A percentile compares a stretch with the other conserved stretches of the same genome.
These are phyloP conservation scores for Campoletis raptor DNA, from an alignment of 2,888 invertebrate genomes.

Conservation along the genomic window DNA sequence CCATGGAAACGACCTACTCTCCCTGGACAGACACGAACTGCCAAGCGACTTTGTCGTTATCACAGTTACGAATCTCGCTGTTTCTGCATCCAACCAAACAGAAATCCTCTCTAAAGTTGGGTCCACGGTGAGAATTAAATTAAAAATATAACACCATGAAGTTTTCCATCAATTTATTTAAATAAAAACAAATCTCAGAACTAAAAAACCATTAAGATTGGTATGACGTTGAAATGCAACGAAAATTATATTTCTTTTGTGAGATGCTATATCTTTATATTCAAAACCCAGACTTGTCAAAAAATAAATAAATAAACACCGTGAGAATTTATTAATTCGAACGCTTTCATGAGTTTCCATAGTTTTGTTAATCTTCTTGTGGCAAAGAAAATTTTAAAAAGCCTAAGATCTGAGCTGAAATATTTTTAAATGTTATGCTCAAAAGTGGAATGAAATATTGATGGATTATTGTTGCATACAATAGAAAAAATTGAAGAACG, in stretches of 20 bases:
- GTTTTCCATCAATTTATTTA: neutral
- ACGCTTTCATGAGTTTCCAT: neutral
- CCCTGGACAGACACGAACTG: conserved; percentile 81
- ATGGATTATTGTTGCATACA: no score
- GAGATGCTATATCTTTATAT: no score
- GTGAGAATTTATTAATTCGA: no score
- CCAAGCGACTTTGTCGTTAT: conserved; percentile 59
- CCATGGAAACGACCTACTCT: conserved; percentile 84
- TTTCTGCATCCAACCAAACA: conserved; percentile 37
- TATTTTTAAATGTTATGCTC: neutral
- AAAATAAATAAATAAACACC: no score
- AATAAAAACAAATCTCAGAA: neutral
- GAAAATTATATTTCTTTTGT: no score
- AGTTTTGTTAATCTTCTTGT: neutral
- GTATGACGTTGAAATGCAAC: no score
- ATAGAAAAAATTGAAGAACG: neutral
- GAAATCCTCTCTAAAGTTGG: neutral
- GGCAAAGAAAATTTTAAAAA: neutral
- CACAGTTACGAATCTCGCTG: conserved; percentile 38
- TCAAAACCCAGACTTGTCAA: no score
- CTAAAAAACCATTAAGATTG: no score
- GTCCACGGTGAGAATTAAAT: neutral
- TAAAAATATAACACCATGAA: neutral
- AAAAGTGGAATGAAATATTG: neutral
- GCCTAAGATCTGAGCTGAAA: neutral